Evolutionary conservation across 2,888 invertebrate genomes (phyloP), one percentile per base, ranked within the genome.

Genomic region (Hirtodrosophila alboralis): DNA sequence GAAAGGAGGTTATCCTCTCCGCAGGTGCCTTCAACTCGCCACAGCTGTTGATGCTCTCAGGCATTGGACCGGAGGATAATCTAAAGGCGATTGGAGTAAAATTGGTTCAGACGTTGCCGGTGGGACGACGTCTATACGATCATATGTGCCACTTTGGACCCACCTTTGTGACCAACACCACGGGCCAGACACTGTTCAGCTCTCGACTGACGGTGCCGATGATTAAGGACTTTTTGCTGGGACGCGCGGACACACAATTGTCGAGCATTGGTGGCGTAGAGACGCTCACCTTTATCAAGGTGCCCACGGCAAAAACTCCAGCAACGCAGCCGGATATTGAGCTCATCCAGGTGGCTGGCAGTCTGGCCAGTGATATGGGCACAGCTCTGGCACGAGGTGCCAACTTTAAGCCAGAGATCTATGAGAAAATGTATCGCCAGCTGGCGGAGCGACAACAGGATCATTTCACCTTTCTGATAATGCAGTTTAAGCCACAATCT

Each of bases 11-110:
- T 0, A 95, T 98, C 48, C 84, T 98, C 10, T 94, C 95, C 9
- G 96, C 96, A 1, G 98, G 98, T 0, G 93, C 97, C 1, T 94
- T 98, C 66, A 96, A 96, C 80, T 95, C 96, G 0, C 97, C 98
- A 0, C 97, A 98, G 89, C 88, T 98, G 2, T 92, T 98, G 7
- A 96, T 98, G 96, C 89, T 98, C 4, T 96, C 96, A 4, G 97
- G 97, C 0, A 86, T 93, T 9, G 93, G 93, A 1, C 93, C 93
- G 0, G 90, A 81, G 57, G 86, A 92, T 36, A 91, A 94, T 75
- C 88, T 94, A 1, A 84, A 89, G 12, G 90, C 91, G 2, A 87
- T 92, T 3, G 92, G 91, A 0, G 92, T 95, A 56, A 93, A 93
- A 0, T 89, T 95, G 0, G 76, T 95, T 2, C 90, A 93, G 65